Evolutionary conservation across 2,113 vertebrate species (phyloP), one percentile per base, ranked within the genome.

Genomic region (Acanthochromis polyacanthus): DNA sequence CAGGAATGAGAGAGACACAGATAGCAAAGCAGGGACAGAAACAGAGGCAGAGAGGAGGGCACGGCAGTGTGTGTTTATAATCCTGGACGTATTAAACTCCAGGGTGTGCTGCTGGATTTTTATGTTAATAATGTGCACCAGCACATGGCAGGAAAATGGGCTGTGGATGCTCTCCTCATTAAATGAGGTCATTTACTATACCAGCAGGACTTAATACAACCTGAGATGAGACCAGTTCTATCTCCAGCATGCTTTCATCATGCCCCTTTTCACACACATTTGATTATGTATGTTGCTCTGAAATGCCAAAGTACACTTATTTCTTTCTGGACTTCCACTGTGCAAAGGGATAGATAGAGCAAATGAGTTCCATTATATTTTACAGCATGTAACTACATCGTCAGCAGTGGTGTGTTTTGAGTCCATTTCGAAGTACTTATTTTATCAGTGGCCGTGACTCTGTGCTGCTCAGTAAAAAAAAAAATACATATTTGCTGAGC

Each of bases 171-270:
- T 75, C 69, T 55, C 51, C 69, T 82, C 82, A 61, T 87, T 81
- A 91, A 88, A 92, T 76, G 61, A 64, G 88, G 86, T 90, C 75
- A 85, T 79, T 89, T 82, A 57, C 71, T 82, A 63, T 48, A 86
- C 71, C 73, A 64, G 86, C 66, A 89, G 78, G 77, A 80, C 59
- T 82, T 64, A 80, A 81, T 83, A 52, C 63, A 72, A 81, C 78
- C 69, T 63, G 69, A 89, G 69, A 82, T 78, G 71, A 80, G 36
- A 79, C 63, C 71, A 74, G 55, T 68, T 46, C 19, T 57, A 67
- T 80, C 80, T 72, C 32, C 78, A 30, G 57, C 74, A 61, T 51
- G 58, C 52, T 32, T 71, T 48, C 17, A 20, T 46, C 23, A 72
- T 71, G 51, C 46, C 45, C 69, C 60, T 77, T 10, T 73, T 78